phyloP scores from a whole-genome alignment of 2,113 vertebrate species.

The Aramus guarauna region DNA sequence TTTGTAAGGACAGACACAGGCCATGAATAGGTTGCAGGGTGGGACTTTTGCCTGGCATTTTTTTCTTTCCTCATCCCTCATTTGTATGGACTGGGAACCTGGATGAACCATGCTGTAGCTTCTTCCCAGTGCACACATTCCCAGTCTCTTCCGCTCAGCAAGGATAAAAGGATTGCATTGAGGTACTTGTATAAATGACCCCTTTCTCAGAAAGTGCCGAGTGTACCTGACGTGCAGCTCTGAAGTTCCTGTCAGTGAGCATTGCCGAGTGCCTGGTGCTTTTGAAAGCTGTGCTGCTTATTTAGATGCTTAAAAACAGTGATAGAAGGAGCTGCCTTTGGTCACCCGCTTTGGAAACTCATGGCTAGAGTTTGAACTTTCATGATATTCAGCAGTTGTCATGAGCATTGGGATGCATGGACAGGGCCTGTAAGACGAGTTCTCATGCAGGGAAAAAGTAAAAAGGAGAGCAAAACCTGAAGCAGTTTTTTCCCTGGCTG shows the following conservation, averaged over 20 bases:
- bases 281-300: background rate
- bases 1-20: background rate
- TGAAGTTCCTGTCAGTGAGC: background rate
- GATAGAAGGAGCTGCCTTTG: background rate
- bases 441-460: background rate
- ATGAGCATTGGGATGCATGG: background rate
- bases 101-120: background rate
- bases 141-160: background rate
- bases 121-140: background rate
- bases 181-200: background rate
- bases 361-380: background rate
- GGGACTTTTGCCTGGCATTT: background rate
- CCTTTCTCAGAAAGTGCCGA: background rate
- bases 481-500: background rate
- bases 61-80: background rate
- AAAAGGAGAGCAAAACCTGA: background rate
- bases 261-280: rapidly evolving
- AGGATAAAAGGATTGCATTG: background rate
- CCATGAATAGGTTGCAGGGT: background rate
- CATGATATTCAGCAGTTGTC: background rate
- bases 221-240: background rate
- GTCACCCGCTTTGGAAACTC: background rate
- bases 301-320: background rate
- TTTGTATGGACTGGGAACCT: background rate
- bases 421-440: background rate